A percentile compares a stretch with the other conserved stretches of the same genome.
Evolutionary conservation across 2,888 invertebrate species (phyloP).

Genomic region (Antitype chi): DNA sequence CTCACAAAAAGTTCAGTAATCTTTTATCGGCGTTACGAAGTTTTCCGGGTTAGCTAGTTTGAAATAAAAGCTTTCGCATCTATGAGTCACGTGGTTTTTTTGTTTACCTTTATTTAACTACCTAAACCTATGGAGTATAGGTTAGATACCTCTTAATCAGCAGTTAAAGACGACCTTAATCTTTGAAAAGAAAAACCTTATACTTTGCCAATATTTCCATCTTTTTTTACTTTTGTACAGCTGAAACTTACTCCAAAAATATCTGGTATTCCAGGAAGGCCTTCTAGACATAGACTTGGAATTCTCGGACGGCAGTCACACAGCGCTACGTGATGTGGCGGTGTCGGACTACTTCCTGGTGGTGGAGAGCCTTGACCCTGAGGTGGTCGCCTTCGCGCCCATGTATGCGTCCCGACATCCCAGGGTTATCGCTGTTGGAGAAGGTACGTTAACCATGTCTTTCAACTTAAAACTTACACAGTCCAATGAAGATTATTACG

Average conservation of each 20-base stretch:
- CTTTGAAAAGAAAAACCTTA: not conserved
- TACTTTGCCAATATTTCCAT: not conserved
- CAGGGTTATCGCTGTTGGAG: slow-evolving; percentile 98
- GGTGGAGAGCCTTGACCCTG: slow-evolving; percentile 97
- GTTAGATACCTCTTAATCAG: too few relatives aligned
- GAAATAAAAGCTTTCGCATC: too few relatives aligned
- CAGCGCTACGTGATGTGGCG: slow-evolving; percentile 96
- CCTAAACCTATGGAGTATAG: too few relatives aligned
- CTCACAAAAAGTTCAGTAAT: too few relatives aligned
- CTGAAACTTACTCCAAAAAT: not conserved
- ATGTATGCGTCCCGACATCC: slow-evolving; percentile 97
- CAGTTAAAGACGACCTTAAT: not conserved
- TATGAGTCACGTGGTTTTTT: too few relatives aligned
- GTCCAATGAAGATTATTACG: not conserved
- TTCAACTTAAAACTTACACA: not conserved
- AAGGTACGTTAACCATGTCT: slow-evolving; percentile 89
- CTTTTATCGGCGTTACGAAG: too few relatives aligned
- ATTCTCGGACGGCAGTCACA: slow-evolving; percentile 97
- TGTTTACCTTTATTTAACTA: too few relatives aligned
- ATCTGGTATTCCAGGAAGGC: slow-evolving; percentile 93
- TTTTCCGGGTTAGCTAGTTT: too few relatives aligned
- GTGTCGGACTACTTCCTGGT: slow-evolving; percentile 96
- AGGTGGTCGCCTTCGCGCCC: slow-evolving; percentile 97
- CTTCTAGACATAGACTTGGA: slow-evolving; percentile 97
- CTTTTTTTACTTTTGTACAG: not conserved